Evolutionary conservation across 2,888 invertebrate genomes (phyloP).

Genomic region (Ceramica pisi): DNA sequence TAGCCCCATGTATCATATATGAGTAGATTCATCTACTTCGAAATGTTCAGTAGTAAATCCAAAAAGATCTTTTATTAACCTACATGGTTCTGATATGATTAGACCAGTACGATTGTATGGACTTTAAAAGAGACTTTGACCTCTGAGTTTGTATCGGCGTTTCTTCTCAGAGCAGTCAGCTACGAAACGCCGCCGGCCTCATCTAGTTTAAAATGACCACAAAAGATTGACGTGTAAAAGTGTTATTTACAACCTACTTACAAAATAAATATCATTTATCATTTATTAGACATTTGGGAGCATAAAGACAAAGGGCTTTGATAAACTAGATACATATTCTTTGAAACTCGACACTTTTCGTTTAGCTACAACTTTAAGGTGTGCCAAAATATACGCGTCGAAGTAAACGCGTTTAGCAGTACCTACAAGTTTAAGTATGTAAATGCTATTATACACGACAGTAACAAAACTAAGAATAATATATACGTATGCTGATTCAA

Average conservation of each 20-base stretch:
- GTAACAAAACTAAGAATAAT: neutral
- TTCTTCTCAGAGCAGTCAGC: no score
- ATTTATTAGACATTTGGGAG: neutral
- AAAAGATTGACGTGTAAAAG: no score
- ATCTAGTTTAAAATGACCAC: no score
- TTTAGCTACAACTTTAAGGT: neutral
- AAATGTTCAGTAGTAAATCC: slow-evolving; percentile 2
- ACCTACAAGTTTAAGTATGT: no score
- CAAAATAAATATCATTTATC: no score
- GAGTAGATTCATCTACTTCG: neutral
- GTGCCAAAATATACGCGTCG: neutral
- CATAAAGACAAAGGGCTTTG: slow-evolving; percentile 8
- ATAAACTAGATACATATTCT: slow-evolving; percentile 7
- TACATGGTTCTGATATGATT: no score
- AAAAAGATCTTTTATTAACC: neutral
- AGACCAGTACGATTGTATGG: no score
- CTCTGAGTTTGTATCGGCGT: no score
- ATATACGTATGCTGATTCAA: neutral
- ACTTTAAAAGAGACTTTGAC: no score
- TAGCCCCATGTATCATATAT: no score
- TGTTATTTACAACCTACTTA: no score
- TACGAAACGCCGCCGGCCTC: no score
- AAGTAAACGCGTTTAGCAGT: neutral
- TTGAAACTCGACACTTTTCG: slow-evolving; percentile 10
- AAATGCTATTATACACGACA: neutral